phyloP scores from a whole-genome alignment of 1,140 invertebrate genomes.

The Meloidogyne chitwoodi region DNA sequence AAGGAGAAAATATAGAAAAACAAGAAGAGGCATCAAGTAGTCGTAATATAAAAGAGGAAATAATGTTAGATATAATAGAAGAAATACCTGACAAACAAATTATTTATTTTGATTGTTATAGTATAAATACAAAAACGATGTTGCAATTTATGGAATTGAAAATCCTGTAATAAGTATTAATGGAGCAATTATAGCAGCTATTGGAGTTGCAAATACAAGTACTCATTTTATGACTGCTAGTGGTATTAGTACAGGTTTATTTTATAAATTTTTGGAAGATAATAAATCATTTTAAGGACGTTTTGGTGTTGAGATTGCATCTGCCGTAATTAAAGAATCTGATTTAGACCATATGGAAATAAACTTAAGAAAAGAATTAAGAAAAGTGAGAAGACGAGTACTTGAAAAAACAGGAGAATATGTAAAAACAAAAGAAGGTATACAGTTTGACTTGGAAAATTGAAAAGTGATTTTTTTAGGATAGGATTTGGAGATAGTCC shows the following conservation, averaged over 20 bases:
- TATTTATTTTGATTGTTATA: neutral
- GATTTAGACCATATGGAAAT: neutral
- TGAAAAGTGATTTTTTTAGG: too few relatives aligned
- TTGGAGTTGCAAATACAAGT: conserved; percentile 17
- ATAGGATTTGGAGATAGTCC: too few relatives aligned
- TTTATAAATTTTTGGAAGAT: too few relatives aligned
- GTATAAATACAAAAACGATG: neutral
- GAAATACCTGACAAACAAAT: too few relatives aligned
- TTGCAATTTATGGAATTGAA: neutral
- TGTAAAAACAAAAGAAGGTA: neutral
- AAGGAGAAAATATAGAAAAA: too few relatives aligned
- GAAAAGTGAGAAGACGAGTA: neutral
- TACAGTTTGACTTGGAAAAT: too few relatives aligned
- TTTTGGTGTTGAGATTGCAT: neutral
- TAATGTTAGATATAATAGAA: too few relatives aligned
- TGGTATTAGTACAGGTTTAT: conserved; percentile 13
- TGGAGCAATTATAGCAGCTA: neutral
- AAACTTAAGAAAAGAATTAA: neutral
- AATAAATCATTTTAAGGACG: too few relatives aligned
- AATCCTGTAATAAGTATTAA: neutral
- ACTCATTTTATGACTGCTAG: conserved; percentile 22
- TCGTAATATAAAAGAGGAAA: too few relatives aligned
- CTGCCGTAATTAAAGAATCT: neutral
- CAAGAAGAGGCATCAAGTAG: too few relatives aligned
- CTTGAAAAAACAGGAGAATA: neutral